Conservation (phyloP, 2,888 invertebrate species). For the Nomada goodeniana region DNA sequence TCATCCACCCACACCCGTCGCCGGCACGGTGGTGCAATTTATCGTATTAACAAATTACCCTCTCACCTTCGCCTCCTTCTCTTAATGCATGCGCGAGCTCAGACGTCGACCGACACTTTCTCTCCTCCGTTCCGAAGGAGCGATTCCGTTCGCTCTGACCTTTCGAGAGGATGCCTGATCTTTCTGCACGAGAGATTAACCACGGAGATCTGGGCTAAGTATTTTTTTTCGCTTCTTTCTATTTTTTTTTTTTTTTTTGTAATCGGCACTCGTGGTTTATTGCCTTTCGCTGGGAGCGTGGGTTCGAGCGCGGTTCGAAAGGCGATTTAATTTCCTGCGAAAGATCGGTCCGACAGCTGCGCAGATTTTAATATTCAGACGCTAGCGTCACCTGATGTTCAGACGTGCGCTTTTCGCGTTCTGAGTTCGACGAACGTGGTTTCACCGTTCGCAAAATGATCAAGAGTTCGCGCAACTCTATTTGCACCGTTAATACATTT, state of each 20-base stretch:
- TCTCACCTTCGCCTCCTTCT: slow-evolving; percentile 56
- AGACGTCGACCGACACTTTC: slow-evolving; percentile 43
- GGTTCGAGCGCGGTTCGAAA: background rate
- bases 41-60: slow-evolving; percentile 76
- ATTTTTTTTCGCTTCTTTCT: too few relatives aligned
- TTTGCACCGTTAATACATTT: too few relatives aligned
- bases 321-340: background rate
- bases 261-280: background rate
- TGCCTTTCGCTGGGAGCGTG: background rate
- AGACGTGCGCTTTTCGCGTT: background rate
- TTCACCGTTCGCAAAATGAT: too few relatives aligned
- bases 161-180: slow-evolving; percentile 48
- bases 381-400: background rate
- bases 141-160: slow-evolving; percentile 35
- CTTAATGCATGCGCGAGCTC: slow-evolving; percentile 55
- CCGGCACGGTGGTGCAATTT: slow-evolving; percentile 64
- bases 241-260: too few relatives aligned
- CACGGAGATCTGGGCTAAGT: background rate
- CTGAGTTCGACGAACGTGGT: too few relatives aligned
- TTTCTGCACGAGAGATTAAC: slow-evolving; percentile 10
- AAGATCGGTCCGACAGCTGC: background rate
- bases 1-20: slow-evolving; percentile 12
- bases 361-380: background rate
- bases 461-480: too few relatives aligned
- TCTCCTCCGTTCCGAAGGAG: slow-evolving; percentile 44